Base-by-base conservation (phyloP, 2,797 vertebrate species). In the Tangara arthus region DNA sequence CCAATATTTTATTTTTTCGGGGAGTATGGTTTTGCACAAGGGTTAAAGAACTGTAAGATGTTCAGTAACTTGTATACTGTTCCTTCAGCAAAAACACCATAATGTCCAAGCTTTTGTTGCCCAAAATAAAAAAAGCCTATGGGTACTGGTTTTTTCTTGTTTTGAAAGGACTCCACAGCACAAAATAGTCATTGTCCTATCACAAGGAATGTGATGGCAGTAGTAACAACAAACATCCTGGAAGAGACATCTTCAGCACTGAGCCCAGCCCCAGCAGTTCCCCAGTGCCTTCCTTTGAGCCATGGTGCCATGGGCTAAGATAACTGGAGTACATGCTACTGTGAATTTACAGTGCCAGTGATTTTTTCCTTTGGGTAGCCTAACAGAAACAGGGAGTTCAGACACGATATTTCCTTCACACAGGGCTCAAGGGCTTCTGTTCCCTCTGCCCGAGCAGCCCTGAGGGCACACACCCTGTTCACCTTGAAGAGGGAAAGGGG, bases 221-320 rank as follows among this genome's bases (percentile, higher is more conserved):
- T 26, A 35, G 19, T 19, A 64, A 65, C 9, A 88, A 28, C 59
- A 88, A 72, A 68, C 26, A 13, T 26, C 19, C 17, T 69, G 61
- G n/a, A 59, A 68, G 44, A 55, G 47, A 30, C 1, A 3, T 11
- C 27, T 81, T 37, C 9, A 5, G 18, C 47, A 8, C 28, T 2
- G 41, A 47, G 28, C 34, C 42, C 39, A 37, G 50, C 8, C 27
- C 15, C 55, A 44, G 65, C 24, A 39, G 35, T 14, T 52, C 12
- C 23, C 55, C 16, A 22, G 11, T 12, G 35, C 69, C 49, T 53
- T 82, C 35, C 42, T 65, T 56, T 57, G 8, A 69, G 39, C 21
- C 34, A 12, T 7, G 0, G 0, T 21, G 70, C 37, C 44, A 8
- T 11, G 21, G 34, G 21, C 13, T 35, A 11, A 28, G n/a, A 37